Base-by-base conservation (phyloP, 2,797 vertebrate species). In the Danio tinwini region DNA sequence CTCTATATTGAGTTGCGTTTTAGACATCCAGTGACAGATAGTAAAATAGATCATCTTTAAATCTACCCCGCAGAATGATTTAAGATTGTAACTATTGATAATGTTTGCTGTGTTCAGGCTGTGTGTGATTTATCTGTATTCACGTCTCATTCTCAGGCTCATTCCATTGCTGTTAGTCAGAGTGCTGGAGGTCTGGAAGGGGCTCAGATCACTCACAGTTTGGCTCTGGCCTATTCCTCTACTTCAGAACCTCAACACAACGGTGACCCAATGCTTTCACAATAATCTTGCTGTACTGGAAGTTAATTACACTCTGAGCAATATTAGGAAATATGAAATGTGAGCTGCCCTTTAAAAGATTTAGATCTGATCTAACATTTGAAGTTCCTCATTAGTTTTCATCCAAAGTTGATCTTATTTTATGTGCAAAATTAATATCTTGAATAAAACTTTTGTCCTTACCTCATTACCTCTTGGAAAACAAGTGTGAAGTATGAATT, bases 101-200 rank as follows among this genome's bases (percentile, higher is more conserved):
- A 81, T 59, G 58, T 47, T 75, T 67, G 17, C 49, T 47, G 16
- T 80, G 65, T 44, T 73, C 50, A 62, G 29, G 12, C 13, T 40
- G 21, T 19, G 61, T 65, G 40, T 74, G 53, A 72, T 64, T 44
- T 17, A 42, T 69, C 45, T 81, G 7, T 45, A 65, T 52, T 68
- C 10, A 71, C 56, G 13, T 62, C 44, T 67, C 78, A 17, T 77
- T 70, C 70, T 70, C 88, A 93, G 94, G 93, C 93, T 45, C 92
- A 93, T 91, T 86, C 90, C 91, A 92, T 92, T 70, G 76, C 91
- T 45, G 78, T 93, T 91, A 93, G 88, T 90, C 90, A 91, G 83
- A 83, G 81, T 70, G 83, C 80, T 13, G 89, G 91, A 71, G 82
- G 82, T 40, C 84, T 89, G 64, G 91, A 94, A 77, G 90, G 86